phyloP scores from a whole-genome alignment of 2,113 vertebrate genomes.

The Nyctereutes procyonoides region DNA sequence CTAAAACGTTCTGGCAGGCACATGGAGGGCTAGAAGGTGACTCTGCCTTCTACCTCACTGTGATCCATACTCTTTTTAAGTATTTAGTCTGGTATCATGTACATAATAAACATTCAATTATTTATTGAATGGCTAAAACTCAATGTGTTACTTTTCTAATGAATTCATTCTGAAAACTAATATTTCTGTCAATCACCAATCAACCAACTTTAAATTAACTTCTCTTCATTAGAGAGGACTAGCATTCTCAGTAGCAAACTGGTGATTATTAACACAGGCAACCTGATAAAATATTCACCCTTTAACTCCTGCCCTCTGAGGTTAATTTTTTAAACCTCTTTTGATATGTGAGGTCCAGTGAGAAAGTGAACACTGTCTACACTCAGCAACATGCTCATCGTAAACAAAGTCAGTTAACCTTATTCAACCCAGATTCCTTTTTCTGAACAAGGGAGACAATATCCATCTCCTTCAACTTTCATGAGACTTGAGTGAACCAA shows the following conservation, averaged over 20 bases:
- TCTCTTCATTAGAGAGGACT: conserved; percentile 28
- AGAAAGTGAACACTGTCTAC: background rate
- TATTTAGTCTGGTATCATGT: background rate
- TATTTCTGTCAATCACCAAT: conserved; percentile 61
- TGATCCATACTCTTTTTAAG: background rate
- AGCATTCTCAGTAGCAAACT: background rate
- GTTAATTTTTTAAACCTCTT: conserved; percentile 59
- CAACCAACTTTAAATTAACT: conserved; percentile 40
- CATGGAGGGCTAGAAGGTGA: background rate
- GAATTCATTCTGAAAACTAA: conserved; percentile 51
- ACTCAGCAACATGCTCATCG: conserved; percentile 30
- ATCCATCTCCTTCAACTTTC: background rate
- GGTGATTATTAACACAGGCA: conserved; percentile 52
- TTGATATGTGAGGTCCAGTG: conserved; percentile 49
- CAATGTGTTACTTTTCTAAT: conserved; percentile 50
- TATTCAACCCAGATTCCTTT: conserved; percentile 16
- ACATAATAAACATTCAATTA: conserved; percentile 45
- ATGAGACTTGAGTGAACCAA: background rate
- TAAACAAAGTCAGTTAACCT: conserved; percentile 52
- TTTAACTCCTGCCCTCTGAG: background rate
- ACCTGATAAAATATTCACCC: conserved; percentile 50
- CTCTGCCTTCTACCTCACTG: background rate
- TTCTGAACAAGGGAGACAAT: conserved; percentile 19
- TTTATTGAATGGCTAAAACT: conserved; percentile 37
- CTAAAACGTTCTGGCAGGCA: background rate